phyloP scores from a whole-genome alignment of 1,140 invertebrate genomes.

The Drosophila tani region DNA sequence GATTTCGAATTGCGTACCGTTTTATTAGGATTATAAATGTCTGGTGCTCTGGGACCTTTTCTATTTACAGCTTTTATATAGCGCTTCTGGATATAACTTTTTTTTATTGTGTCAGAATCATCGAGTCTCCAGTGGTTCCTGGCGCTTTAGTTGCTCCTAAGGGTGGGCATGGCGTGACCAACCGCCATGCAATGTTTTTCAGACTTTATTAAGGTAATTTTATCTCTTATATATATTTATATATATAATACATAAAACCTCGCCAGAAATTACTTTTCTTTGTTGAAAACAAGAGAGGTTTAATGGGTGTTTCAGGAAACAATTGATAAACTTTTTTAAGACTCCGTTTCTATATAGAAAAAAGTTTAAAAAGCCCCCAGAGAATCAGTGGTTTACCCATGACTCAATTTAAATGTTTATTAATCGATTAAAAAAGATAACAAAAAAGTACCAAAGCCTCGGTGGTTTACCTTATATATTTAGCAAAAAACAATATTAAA shows the following conservation, averaged over 20 bases:
- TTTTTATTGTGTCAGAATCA: slow-evolving; percentile 33
- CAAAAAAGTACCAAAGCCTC: not conserved
- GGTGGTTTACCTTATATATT: not conserved
- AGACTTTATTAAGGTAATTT: slow-evolving; percentile 33
- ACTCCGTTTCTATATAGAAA: not conserved
- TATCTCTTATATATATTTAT: slow-evolving; percentile 15
- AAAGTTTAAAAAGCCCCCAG: not conserved
- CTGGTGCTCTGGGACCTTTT: slow-evolving; percentile 18
- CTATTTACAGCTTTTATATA: slow-evolving; percentile 39
- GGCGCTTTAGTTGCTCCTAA: slow-evolving; percentile 3
- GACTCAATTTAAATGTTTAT: not conserved
- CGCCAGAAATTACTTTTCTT: not conserved
- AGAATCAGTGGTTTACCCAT: not conserved
- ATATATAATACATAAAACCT: not conserved
- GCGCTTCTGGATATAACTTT: slow-evolving; percentile 39
- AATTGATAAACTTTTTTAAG: not conserved
- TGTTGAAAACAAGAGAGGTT: not conserved
- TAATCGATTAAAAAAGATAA: not conserved
- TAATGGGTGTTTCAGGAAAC: not conserved
- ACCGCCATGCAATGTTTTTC: slow-evolving; percentile 18
- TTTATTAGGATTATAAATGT: slow-evolving; percentile 33
- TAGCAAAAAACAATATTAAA: not conserved
- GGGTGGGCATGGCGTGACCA: slow-evolving; percentile 36
- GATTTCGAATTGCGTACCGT: slow-evolving; percentile 2
- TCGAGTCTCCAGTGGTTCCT: slow-evolving; percentile 15